Evolutionary conservation across 1,140 invertebrate species (phyloP).

Genomic region (Formica selysi): DNA sequence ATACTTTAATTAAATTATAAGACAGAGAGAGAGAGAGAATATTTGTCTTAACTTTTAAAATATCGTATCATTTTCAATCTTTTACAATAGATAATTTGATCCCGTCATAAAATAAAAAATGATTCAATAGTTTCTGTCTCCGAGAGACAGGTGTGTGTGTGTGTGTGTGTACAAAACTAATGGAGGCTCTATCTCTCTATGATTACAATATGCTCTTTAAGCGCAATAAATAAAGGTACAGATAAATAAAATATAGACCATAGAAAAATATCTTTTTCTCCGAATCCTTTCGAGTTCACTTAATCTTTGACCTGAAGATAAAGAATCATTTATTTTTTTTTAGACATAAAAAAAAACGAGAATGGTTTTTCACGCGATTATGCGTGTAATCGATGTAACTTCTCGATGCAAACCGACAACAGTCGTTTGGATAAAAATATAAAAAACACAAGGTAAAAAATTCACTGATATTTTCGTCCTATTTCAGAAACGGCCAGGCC

Average conservation of each 20-base stretch:
- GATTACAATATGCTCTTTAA: background rate
- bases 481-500: background rate
- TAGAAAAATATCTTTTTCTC: background rate
- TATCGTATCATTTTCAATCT: background rate
- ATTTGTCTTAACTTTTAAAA: background rate
- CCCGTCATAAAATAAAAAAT: background rate
- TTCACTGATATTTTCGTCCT: background rate
- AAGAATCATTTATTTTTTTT: no score
- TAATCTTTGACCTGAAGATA: background rate
- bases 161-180: background rate
- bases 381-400: no score
- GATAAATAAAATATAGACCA: background rate
- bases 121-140: background rate
- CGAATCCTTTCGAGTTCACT: background rate
- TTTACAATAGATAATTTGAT: slow-evolving; percentile 6
- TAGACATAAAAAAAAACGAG: no score
- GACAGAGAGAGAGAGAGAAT: background rate
- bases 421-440: background rate
- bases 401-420: no score
- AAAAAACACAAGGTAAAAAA: background rate
- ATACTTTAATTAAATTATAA: background rate
- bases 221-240: background rate
- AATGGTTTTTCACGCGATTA: no score
- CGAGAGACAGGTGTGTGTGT: background rate
- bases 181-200: background rate